Conservation (phyloP, 1,140 invertebrate genomes). For the Andrena cerasifolii region DNA sequence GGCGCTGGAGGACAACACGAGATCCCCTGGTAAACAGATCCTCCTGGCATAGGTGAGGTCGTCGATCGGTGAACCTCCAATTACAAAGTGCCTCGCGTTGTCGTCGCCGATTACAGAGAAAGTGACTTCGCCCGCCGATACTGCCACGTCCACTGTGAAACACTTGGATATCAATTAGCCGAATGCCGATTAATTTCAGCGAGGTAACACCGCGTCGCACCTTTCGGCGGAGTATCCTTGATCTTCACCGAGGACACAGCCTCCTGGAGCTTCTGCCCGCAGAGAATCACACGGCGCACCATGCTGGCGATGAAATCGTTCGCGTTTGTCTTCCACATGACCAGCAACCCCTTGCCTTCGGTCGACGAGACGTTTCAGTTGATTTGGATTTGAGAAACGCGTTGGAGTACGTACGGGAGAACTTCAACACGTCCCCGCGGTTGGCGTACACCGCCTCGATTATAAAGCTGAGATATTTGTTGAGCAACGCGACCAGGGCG, state of each 20-base stretch:
- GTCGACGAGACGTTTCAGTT: background rate
- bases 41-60: constrained; percentile 57
- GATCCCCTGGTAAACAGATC: constrained; percentile 50
- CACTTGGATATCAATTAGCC: background rate
- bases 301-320: constrained; percentile 52
- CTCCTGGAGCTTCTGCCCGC: constrained; percentile 66
- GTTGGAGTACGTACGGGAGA: constrained; percentile 53
- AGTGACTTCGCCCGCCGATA: constrained; percentile 68
- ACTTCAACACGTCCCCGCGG: constrained; percentile 73
- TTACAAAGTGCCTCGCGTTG: constrained; percentile 58
- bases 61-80: constrained; percentile 65
- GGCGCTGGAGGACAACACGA: constrained; percentile 60
- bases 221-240: background rate
- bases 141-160: constrained; percentile 58
- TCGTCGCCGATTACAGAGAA: constrained; percentile 70
- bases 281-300: constrained; percentile 61
- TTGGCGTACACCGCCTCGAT: constrained; percentile 68
- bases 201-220: too few species aligned
- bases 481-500: constrained; percentile 61
- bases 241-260: constrained; percentile 30
- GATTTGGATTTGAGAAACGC: background rate
- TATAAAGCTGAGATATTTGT: constrained; percentile 64
- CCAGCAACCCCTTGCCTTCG: constrained; percentile 69
- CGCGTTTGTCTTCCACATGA: constrained; percentile 67
- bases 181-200: background rate